Evolutionary conservation across 1,140 invertebrate genomes (phyloP).

Genomic region (Rhopalosiphum padi): DNA sequence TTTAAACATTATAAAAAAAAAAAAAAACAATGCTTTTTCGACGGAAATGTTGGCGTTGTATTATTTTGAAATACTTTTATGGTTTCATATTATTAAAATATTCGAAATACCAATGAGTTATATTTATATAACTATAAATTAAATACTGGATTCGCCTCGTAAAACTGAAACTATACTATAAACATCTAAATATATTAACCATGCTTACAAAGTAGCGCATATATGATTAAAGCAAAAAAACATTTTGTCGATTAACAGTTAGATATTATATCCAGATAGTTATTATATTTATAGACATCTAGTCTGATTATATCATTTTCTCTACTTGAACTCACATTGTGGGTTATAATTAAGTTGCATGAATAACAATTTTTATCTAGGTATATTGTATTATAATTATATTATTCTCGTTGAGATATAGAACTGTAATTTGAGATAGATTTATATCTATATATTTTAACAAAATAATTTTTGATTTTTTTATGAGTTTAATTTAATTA

Average conservation of each 20-base stretch:
- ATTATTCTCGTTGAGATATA: neutral
- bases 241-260: neutral
- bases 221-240: neutral
- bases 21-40: neutral
- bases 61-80: conserved; percentile 14
- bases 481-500: neutral
- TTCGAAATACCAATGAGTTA: neutral
- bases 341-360: neutral
- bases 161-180: neutral
- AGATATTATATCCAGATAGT: neutral
- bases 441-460: neutral
- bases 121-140: neutral
- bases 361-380: neutral
- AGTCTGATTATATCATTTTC: neutral
- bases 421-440: neutral
- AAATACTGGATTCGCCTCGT: neutral
- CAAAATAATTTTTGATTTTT: neutral
- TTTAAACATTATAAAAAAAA: conserved; percentile 25
- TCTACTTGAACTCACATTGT: neutral
- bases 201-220: neutral
- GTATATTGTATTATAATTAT: neutral
- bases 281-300: neutral
- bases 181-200: neutral
- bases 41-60: neutral
- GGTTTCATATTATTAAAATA: neutral